A percentile compares a stretch with the other conserved stretches of the same genome.
These are phyloP conservation scores for Petrocephalus schoutedeni DNA, from an alignment of 2,797 vertebrate genomes.

Conservation along the genomic window DNA sequence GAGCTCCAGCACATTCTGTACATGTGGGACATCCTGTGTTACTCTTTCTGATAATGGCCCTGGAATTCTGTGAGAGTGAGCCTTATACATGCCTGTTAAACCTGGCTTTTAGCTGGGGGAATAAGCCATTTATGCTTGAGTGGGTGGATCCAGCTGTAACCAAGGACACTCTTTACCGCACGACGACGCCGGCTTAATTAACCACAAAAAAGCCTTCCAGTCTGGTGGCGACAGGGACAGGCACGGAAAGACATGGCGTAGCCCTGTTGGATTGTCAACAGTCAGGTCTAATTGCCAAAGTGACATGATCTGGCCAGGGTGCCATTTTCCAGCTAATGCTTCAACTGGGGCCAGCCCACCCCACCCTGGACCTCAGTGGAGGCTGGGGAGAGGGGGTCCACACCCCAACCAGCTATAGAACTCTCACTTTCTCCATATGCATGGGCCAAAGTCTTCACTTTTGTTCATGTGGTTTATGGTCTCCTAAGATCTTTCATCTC, in stretches of 20 bases:
- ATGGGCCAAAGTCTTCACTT: conserved; percentile 15
- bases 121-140: conserved; percentile 26
- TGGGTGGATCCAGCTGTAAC: conserved; percentile 37
- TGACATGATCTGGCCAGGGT: conserved; percentile 15
- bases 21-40: background rate
- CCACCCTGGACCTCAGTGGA: background rate
- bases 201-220: conserved; percentile 21
- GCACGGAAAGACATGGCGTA: conserved; percentile 21
- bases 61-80: background rate
- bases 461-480: conserved; percentile 24
- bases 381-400: background rate
- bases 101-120: conserved; percentile 29
- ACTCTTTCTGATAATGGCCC: background rate
- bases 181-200: conserved; percentile 30
- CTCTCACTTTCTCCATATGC: conserved; percentile 4
- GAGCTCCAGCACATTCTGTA: background rate
- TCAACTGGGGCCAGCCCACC: conserved; percentile 3
- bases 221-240: conserved; percentile 16
- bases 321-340: conserved; percentile 16
- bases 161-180: conserved; percentile 30
- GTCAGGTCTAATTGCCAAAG: conserved; percentile 6
- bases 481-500: conserved; percentile 10
- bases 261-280: conserved; percentile 7
- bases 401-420: background rate
- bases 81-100: conserved; percentile 35